Base-by-base conservation (phyloP, 1,140 invertebrate species). In the Ips typographus region DNA sequence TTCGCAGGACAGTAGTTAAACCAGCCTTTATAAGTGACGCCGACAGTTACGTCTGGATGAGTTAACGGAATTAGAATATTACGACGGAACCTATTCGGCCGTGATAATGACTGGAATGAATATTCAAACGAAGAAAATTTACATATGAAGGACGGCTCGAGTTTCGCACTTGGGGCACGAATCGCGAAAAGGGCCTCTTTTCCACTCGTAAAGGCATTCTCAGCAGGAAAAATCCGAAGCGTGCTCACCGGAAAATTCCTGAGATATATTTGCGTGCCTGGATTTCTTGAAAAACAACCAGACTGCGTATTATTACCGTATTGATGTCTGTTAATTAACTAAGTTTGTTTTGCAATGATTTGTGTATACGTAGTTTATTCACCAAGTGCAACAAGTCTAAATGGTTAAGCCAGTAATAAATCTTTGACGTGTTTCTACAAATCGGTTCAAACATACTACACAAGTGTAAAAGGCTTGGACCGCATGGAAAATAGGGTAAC, bases 81-180 rank as follows among this genome's bases (percentile, higher is more conserved):
- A 65, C 66, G 71, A 71, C 71, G 53, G 41, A 57, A 58, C 60
- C 56, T 70, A 70, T 71, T 72, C 58, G 60, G 43, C 65, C 40
- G 49, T 49, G 67, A 59, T 56, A 67, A 73, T 70, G 70, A 71
- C 43, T 58, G 53, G 43, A 68, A 73, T 75, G 74, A 75, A 75
- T 75, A 75, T 75, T 75, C 74, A 75, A 71, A 73, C 53, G 58
- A 49, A 43, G 5, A 37, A 63, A 52, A 75, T 75, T 75, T 73
- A 58, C 74, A 75, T 75, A 71, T 75, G 74, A 75, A 75, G 72
- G 70, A 68, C 70, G 59, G 66, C 67, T 65, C 52, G 59, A 66
- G 71, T 72, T 65, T 43, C 55, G 68, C 69, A 65, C 73, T 74
- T 67, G 64, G 58, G 56, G 44, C 62, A 70, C 60, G 52, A 65